Evolutionary conservation across 2,113 vertebrate species (phyloP).

Genomic region (Phalacrocorax brasilianus): DNA sequence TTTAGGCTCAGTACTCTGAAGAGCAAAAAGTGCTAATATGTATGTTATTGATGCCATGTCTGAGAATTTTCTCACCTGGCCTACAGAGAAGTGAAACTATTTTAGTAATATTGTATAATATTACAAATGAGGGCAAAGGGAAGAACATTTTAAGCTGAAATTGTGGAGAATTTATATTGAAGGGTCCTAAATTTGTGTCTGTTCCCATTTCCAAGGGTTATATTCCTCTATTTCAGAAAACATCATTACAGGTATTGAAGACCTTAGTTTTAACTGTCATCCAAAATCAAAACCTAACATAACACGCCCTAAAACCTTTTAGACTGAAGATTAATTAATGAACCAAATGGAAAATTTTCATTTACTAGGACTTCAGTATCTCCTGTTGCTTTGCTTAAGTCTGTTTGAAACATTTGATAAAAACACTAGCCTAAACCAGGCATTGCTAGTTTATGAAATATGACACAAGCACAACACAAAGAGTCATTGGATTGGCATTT

Average conservation of each 20-base stretch:
- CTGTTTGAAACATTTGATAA: background rate
- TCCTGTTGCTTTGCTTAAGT: background rate
- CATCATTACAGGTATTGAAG: slow-evolving; percentile 28
- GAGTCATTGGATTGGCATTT: background rate
- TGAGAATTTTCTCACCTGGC: background rate
- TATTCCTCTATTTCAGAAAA: slow-evolving; percentile 6
- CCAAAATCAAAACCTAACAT: slow-evolving; percentile 13
- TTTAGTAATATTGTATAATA: background rate
- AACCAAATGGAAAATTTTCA: background rate
- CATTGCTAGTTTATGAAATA: background rate
- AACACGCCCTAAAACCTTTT: background rate
- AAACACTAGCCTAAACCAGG: background rate
- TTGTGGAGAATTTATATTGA: background rate
- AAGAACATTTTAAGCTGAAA: background rate
- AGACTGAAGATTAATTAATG: background rate
- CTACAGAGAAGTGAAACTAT: background rate
- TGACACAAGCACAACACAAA: background rate
- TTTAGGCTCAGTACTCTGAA: background rate
- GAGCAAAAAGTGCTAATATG: background rate
- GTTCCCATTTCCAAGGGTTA: slow-evolving; percentile 14
- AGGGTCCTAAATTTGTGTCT: background rate
- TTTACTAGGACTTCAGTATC: background rate
- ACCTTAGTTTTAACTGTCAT: slow-evolving; percentile 20
- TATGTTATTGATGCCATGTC: background rate
- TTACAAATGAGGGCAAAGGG: background rate